A percentile compares a stretch with the other conserved stretches of the same genome.
Evolutionary conservation across 2,888 invertebrate genomes (phyloP).

Genomic region (Panorpa germanica): DNA sequence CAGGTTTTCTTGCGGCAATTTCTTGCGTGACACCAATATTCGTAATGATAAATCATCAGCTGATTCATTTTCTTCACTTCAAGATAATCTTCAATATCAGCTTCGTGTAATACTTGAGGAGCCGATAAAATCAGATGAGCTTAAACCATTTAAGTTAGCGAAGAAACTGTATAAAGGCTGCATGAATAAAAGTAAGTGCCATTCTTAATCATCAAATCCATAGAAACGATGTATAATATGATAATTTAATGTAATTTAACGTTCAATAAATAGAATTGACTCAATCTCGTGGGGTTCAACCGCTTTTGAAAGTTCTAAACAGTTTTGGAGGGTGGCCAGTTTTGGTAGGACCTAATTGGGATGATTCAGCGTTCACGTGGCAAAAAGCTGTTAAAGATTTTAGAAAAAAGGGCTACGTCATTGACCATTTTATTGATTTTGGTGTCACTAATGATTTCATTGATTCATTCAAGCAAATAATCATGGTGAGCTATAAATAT

Average conservation of each 20-base stretch:
- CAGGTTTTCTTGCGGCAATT: slow-evolving; percentile 59
- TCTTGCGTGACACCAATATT: slow-evolving; percentile 48
- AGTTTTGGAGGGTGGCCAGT: slow-evolving; percentile 34
- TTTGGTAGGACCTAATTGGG: slow-evolving; percentile 20
- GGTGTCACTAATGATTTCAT: slow-evolving; percentile 12
- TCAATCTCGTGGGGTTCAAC: too few relatives aligned
- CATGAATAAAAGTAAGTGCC: slow-evolving; percentile 65
- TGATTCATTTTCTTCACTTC: slow-evolving; percentile 56
- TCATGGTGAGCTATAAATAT: too few relatives aligned
- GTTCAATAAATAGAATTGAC: too few relatives aligned
- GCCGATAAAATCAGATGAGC: slow-evolving; percentile 35
- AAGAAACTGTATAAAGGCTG: slow-evolving; percentile 73
- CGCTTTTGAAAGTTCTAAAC: too few relatives aligned
- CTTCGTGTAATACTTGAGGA: too few relatives aligned
- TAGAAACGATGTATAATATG: too few relatives aligned
- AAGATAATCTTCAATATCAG: slow-evolving; percentile 58
- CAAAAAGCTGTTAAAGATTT: slow-evolving; percentile 11
- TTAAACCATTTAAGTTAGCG: slow-evolving; percentile 52
- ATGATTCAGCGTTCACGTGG: slow-evolving; percentile 14
- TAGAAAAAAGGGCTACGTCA: slow-evolving; percentile 11
- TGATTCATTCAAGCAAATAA: too few relatives aligned
- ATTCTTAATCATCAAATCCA: too few relatives aligned
- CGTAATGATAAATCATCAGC: slow-evolving; percentile 68
- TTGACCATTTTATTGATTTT: slow-evolving; percentile 12
- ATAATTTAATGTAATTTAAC: too few relatives aligned